A percentile compares a stretch with the other conserved stretches of the same genome.
These are phyloP conservation scores for Sycophila sp. DNA, from an alignment of 1,140 invertebrate genomes.

Conservation along the genomic window DNA sequence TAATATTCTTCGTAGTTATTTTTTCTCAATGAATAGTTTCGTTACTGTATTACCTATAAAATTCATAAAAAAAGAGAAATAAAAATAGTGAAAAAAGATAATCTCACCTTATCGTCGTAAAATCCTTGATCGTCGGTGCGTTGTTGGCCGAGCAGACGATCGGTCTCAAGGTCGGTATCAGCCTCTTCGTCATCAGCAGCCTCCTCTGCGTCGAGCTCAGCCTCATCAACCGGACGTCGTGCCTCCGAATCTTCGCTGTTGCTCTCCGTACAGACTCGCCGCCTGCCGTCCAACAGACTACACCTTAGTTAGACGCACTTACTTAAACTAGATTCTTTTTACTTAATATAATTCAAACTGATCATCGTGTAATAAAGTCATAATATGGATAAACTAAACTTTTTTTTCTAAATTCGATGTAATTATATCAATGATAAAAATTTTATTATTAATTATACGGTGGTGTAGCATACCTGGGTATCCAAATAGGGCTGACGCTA, in stretches of 20 bases:
- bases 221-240: constrained; percentile 55
- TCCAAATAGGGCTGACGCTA: constrained; percentile 72
- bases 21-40: too few relatives aligned
- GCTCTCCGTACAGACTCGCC: constrained; percentile 59
- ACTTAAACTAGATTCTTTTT: too few relatives aligned
- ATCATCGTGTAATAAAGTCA: too few relatives aligned
- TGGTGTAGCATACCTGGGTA: constrained; percentile 68
- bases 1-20: too few relatives aligned
- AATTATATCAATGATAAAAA: too few relatives aligned
- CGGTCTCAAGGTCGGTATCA: constrained; percentile 89
- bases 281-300: constrained; percentile 65
- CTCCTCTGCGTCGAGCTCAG: constrained; percentile 60
- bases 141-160: constrained; percentile 87
- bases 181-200: constrained; percentile 76
- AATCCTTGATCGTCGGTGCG: constrained; percentile 90
- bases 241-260: constrained; percentile 63
- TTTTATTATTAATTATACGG: neutral
- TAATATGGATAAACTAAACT: too few relatives aligned
- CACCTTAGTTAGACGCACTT: constrained; percentile 64
- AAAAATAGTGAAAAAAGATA: constrained; percentile 27
- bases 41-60: too few relatives aligned
- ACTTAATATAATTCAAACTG: too few relatives aligned
- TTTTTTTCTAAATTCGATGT: too few relatives aligned
- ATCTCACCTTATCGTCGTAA: constrained; percentile 83
- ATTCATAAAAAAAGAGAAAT: neutral